Evolutionary conservation across 2,797 vertebrate genomes (phyloP).

Genomic region (Poliocrania exsul): DNA sequence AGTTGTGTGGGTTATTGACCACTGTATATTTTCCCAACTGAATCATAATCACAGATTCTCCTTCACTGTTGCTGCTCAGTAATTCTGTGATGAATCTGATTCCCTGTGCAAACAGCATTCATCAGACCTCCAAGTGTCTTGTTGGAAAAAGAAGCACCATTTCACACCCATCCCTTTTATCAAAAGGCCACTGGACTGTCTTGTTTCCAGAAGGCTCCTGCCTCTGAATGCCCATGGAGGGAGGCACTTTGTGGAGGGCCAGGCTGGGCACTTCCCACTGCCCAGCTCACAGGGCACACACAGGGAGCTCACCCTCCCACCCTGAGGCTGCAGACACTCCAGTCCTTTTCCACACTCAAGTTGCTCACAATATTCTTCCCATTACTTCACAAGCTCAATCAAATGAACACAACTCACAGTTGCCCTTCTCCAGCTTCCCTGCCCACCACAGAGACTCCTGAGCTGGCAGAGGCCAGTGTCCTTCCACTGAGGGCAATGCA

Average conservation of each 20-base stretch:
- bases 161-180: background rate
- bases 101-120: background rate
- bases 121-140: background rate
- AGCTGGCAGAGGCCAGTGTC: background rate
- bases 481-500: background rate
- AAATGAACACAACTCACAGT: background rate
- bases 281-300: background rate
- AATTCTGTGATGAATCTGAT: background rate
- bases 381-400: background rate
- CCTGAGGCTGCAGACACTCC: accelerated
- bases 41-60: slow-evolving; percentile 7
- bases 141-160: background rate
- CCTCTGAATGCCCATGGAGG: background rate
- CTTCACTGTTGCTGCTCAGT: background rate
- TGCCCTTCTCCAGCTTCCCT: background rate
- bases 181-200: background rate
- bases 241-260: background rate
- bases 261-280: background rate
- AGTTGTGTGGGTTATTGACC: background rate
- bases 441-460: background rate
- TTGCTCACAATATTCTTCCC: background rate
- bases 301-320: accelerated
- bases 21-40: background rate
- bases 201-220: background rate
- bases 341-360: background rate